Percentiles rank a stretch among this genome's conserved stretches.
Conservation (phyloP, 23 tunicate species). For the Botrylloides violaceus region DNA sequence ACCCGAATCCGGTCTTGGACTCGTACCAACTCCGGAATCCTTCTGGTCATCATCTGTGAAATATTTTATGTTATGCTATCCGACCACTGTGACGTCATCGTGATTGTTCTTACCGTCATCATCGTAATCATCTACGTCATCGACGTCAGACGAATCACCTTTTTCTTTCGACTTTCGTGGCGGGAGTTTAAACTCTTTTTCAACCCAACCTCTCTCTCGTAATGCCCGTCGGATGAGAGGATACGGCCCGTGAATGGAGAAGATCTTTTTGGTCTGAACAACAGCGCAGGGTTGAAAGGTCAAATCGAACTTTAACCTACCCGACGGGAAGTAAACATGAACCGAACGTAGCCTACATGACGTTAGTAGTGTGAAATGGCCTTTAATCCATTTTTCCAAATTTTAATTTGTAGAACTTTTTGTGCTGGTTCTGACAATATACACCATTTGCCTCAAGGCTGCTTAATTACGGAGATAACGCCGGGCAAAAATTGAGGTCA, state of each 20-base stretch:
- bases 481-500: no score
- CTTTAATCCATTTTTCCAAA: no score
- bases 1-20: slow-evolving; percentile 74
- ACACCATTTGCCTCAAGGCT: no score
- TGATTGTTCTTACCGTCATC: slow-evolving; percentile 28
- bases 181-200: slow-evolving; percentile 93
- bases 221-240: slow-evolving; percentile 76
- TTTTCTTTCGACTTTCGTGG: slow-evolving; percentile 27
- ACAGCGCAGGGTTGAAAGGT: not conserved
- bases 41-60: slow-evolving; percentile 45
- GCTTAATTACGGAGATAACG: no score
- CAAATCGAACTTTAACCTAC: no score
- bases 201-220: slow-evolving; percentile 95
- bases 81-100: no score
- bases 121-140: slow-evolving; percentile 72
- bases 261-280: slow-evolving; percentile 61
- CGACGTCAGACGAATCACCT: slow-evolving; percentile 37
- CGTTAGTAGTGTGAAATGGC: no score
- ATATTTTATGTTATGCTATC: not conserved
- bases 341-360: no score
- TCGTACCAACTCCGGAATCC: slow-evolving; percentile 73
- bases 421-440: no score
- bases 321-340: no score
- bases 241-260: slow-evolving; percentile 85
- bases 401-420: no score